Percentiles rank a stretch among this genome's conserved stretches.
Conservation (phyloP, 2,888 invertebrate species). For the Drosophila putrida region DNA sequence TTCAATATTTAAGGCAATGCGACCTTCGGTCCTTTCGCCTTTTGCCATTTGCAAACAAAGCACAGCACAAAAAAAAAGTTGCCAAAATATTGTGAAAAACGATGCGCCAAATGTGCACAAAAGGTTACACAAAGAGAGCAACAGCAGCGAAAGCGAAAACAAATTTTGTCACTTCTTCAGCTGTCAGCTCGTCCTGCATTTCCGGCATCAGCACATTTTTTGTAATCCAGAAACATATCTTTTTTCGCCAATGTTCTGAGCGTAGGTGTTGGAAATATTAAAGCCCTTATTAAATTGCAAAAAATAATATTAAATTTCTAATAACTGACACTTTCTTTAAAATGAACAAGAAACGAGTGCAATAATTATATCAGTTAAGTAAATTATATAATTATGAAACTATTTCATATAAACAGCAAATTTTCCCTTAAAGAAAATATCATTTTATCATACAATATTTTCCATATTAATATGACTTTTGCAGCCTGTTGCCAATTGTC, state of each 20-base stretch:
- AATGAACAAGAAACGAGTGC: too few relatives aligned
- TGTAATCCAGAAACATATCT: background rate
- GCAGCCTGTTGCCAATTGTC: constrained; percentile 5
- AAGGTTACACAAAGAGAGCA: constrained; percentile 35
- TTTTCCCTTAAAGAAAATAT: too few relatives aligned
- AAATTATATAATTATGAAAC: too few relatives aligned
- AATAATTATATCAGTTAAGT: too few relatives aligned
- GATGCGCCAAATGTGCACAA: constrained; percentile 55
- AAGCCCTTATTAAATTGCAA: too few relatives aligned
- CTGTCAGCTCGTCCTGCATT: constrained; percentile 50
- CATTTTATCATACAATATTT: background rate
- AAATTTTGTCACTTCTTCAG: constrained; percentile 64
- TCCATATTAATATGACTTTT: background rate
- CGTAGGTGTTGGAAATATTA: too few relatives aligned
- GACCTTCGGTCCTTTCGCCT: constrained; percentile 24
- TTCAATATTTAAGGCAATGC: constrained; percentile 56
- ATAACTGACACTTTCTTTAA: too few relatives aligned
- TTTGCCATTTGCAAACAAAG: constrained; percentile 50
- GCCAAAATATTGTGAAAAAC: constrained; percentile 60
- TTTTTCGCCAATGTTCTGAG: too few relatives aligned
- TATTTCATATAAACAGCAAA: too few relatives aligned
- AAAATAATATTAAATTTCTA: too few relatives aligned
- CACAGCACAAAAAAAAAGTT: constrained; percentile 29
- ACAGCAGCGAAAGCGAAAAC: constrained; percentile 13
- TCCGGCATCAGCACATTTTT: constrained; percentile 38